Conservation (phyloP, 1,140 invertebrate genomes). For the Ruditapes philippinarum region DNA sequence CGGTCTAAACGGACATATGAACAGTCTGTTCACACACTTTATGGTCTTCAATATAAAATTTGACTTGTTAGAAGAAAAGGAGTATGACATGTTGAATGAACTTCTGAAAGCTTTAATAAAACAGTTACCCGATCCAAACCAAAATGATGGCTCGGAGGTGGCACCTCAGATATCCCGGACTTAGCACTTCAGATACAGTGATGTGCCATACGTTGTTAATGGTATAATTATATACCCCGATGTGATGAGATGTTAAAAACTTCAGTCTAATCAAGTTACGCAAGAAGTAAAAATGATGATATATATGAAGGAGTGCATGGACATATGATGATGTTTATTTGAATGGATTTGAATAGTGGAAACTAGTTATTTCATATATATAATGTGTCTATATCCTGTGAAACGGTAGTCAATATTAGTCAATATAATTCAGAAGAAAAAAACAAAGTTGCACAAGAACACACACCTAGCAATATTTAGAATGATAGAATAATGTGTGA, state of each 20-base stretch:
- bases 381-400: not conserved
- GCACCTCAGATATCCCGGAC: constrained; percentile 66
- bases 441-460: not conserved
- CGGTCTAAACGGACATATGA: constrained; percentile 96
- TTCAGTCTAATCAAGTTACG: not conserved
- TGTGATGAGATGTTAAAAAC: not conserved
- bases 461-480: too few species aligned
- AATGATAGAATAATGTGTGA: too few species aligned
- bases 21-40: constrained; percentile 98
- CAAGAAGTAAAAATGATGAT: too few species aligned
- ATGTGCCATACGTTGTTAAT: constrained; percentile 47
- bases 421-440: too few species aligned
- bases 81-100: constrained; percentile 95
- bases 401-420: not conserved
- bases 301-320: too few species aligned
- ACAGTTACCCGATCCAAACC: constrained; percentile 80
- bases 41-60: constrained; percentile 95
- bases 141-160: constrained; percentile 78
- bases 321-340: not conserved
- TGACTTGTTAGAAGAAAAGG: constrained; percentile 95
- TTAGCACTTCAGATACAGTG: constrained; percentile 41
- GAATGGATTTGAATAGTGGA: not conserved
- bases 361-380: not conserved
- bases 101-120: constrained; percentile 81
- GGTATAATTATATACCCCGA: not conserved